Conservation (phyloP, 2,888 invertebrate genomes). For the Neuroscelio doddi region DNA sequence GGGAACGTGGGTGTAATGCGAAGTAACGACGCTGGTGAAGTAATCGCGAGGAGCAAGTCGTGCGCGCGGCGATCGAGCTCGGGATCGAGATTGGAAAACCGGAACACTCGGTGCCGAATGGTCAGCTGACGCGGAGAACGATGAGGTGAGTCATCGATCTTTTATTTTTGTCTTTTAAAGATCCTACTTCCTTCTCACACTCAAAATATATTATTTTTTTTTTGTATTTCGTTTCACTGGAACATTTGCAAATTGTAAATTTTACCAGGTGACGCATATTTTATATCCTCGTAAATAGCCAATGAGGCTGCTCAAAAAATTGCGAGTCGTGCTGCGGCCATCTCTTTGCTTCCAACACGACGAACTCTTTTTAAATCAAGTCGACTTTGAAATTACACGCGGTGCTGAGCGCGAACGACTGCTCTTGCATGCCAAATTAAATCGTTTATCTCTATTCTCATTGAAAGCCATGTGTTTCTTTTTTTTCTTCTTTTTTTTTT, state of each 20-base stretch:
- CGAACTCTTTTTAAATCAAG: constrained; percentile 14
- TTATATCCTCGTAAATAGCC: constrained; percentile 12
- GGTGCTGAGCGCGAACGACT: constrained; percentile 12
- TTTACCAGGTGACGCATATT: constrained; percentile 14
- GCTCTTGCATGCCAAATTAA: constrained; percentile 24
- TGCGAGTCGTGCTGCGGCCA: no score
- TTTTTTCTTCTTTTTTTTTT: neutral
- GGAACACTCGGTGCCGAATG: constrained; percentile 35
- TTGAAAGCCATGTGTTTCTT: constrained; percentile 12
- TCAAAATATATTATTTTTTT: no score
- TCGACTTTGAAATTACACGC: constrained; percentile 15
- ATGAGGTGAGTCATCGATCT: constrained; percentile 37
- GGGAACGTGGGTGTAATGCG: constrained; percentile 39
- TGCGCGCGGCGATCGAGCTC: constrained; percentile 34
- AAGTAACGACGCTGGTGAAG: constrained; percentile 44
- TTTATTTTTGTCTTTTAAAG: constrained; percentile 14
- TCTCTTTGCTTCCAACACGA: neutral
- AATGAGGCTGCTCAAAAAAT: no score
- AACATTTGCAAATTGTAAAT: constrained; percentile 9
- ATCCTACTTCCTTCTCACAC: constrained; percentile 21
- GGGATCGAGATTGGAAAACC: constrained; percentile 34
- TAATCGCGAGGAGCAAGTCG: constrained; percentile 39
- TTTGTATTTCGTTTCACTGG: constrained; percentile 1
- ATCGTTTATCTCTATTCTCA: constrained; percentile 19
- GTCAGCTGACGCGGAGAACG: constrained; percentile 32